phyloP scores from a whole-genome alignment of 2,797 vertebrate species.

The Acrossocheilus wenchowensis region DNA sequence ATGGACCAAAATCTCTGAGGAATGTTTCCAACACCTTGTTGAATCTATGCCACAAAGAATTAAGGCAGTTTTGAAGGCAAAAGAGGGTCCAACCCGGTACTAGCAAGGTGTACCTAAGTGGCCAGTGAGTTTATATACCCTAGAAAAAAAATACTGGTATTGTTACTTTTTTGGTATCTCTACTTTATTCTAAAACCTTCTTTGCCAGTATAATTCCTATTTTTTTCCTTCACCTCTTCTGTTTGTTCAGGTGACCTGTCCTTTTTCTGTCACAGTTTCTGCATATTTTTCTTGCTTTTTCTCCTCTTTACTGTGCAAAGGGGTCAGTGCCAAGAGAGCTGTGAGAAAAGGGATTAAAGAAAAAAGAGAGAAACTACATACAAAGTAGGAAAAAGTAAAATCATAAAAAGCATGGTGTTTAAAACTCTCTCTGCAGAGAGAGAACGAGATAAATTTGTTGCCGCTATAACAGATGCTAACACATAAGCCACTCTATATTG shows the following conservation, averaged over 20 bases:
- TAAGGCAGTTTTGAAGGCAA: too few relatives aligned
- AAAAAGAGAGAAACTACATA: constrained; percentile 27
- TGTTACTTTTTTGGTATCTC: background rate
- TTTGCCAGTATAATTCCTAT: constrained; percentile 20
- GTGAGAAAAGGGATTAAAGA: constrained; percentile 70
- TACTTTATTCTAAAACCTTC: background rate
- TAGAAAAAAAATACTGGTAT: background rate
- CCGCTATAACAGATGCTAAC: background rate
- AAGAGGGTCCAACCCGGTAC: too few relatives aligned
- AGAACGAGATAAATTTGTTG: constrained; percentile 46
- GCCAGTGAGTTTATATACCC: background rate
- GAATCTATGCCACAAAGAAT: too few relatives aligned
- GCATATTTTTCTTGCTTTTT: constrained; percentile 30
- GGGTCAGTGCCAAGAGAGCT: constrained; percentile 69
- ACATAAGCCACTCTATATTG: background rate
- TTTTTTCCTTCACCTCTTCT: constrained; percentile 41
- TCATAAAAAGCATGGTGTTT: constrained; percentile 11
- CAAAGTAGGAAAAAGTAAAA: background rate
- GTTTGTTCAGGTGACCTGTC: constrained; percentile 14
- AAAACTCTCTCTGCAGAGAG: constrained; percentile 43
- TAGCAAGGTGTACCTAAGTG: too few relatives aligned
- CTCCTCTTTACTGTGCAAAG: constrained; percentile 47
- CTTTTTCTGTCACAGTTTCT: constrained; percentile 48
- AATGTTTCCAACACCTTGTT: background rate
- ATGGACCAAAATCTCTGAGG: background rate